Evolutionary conservation across 2,888 invertebrate species (phyloP).

Genomic region (Metacarcinus magister): DNA sequence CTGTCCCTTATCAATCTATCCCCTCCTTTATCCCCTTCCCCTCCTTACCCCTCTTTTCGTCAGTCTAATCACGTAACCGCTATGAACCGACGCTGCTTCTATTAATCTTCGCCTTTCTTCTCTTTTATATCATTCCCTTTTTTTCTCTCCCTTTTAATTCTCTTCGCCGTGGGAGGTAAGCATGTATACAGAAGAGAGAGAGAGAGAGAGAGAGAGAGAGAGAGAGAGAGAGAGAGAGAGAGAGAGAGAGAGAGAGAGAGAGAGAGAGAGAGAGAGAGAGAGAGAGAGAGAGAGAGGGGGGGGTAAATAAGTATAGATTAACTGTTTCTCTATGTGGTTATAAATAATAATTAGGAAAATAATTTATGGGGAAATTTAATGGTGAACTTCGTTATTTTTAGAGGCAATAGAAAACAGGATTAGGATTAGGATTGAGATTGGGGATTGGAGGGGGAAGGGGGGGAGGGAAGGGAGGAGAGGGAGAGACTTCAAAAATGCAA

Average conservation of each 20-base stretch:
- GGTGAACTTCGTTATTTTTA: background rate
- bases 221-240: background rate
- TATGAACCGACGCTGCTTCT: background rate
- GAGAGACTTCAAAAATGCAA: background rate
- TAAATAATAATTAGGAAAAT: no score
- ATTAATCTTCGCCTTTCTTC: background rate
- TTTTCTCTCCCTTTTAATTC: no score
- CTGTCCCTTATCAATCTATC: no score
- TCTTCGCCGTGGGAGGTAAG: background rate
- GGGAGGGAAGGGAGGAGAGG: no score
- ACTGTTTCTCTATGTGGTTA: no score
- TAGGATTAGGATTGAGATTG: background rate
- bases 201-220: background rate
- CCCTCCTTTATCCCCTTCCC: no score
- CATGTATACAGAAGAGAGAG: background rate
- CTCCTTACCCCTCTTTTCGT: background rate
- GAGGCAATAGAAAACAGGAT: background rate
- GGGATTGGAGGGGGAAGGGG: background rate
- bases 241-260: background rate
- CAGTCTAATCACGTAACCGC: background rate
- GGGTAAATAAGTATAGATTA: background rate
- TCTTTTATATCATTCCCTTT: background rate
- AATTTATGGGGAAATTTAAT: background rate
- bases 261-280: background rate
- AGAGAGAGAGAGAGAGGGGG: background rate